Evolutionary conservation across 2,797 vertebrate genomes (phyloP).

Genomic region (Urophycis tenuis): DNA sequence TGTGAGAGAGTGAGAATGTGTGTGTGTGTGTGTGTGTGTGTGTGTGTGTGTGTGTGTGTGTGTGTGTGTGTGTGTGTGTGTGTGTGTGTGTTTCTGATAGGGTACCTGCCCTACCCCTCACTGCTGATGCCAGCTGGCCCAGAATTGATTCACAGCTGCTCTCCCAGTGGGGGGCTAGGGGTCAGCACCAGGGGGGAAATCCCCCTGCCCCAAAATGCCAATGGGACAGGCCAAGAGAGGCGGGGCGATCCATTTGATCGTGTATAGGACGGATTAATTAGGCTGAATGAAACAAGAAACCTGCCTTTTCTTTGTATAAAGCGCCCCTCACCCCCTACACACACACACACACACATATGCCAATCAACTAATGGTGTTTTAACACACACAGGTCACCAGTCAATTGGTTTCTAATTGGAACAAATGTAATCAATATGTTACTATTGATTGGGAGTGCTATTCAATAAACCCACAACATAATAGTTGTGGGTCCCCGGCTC

Average conservation of each 20-base stretch:
- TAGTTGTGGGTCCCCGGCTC: too few species aligned
- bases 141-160: slow-evolving; percentile 74
- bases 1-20: not conserved
- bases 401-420: slow-evolving; percentile 39
- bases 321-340: not conserved
- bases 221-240: slow-evolving; percentile 51
- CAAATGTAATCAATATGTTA: slow-evolving; percentile 22
- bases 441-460: slow-evolving; percentile 26
- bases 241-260: slow-evolving; percentile 53
- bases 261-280: slow-evolving; percentile 65
- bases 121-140: slow-evolving; percentile 67
- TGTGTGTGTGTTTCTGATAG: slow-evolving; percentile 4
- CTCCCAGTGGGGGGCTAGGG: slow-evolving; percentile 67
- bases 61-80: not conserved
- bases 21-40: slow-evolving; percentile 25
- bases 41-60: slow-evolving; percentile 24
- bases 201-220: slow-evolving; percentile 64
- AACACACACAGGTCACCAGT: slow-evolving; percentile 44
- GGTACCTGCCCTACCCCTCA: slow-evolving; percentile 41
- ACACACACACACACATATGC: slow-evolving; percentile 17
- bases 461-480: not conserved
- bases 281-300: slow-evolving; percentile 54
- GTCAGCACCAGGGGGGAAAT: slow-evolving; percentile 57
- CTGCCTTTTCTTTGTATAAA: slow-evolving; percentile 43
- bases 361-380: slow-evolving; percentile 54